Evolutionary conservation across 2,888 invertebrate species (phyloP), one percentile per base, ranked within the genome.

Genomic region (Corythucha ciliata): DNA sequence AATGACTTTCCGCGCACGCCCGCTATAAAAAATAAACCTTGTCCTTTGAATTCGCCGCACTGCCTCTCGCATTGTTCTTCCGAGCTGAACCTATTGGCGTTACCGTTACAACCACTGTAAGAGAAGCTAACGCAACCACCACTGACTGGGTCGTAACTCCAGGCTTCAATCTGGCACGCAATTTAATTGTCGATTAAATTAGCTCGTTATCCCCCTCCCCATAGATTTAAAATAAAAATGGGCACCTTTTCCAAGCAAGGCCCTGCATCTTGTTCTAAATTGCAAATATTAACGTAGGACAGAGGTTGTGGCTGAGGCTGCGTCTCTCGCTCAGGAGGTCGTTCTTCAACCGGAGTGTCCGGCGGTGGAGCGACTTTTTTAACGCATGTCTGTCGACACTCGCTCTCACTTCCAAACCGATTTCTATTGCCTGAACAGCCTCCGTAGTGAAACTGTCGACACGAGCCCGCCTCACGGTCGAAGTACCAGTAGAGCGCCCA

Each of bases 341-440:
- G n/a, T 39, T 39, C 39, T 6, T n/a, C n/a, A n/a, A 21, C 20
- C 18, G 16, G 18, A 14, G 14, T 37, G 32, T 39, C 29, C 2
- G 40, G 49, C 14, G 16, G 25, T 21, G 39, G 39, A 7, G 12
- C 25, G n/a, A n/a, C n/a, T n/a, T n/a, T n/a, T n/a, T n/a, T n/a
- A n/a, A n/a, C 87, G 62, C 89, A 89, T 41, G 77, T 77, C 51
- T 84, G 57, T 56, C 66, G 66, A 57, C 69, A 71, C 3, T 75
- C 74, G 42, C 70, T 70, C 50, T 69, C 69, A 21, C 77, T 76
- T 42, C 74, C 70, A 67, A 83, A 92, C 69, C 87, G 78, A 65
- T 94, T 94, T 20, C 77, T 80, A 67, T 96, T 97, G 54, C 93
- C 94, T 46, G 80, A 79, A 65, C 94, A 94, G 22, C 94, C 94